phyloP scores from a whole-genome alignment of 2,888 invertebrate species.

The Nineta flava region DNA sequence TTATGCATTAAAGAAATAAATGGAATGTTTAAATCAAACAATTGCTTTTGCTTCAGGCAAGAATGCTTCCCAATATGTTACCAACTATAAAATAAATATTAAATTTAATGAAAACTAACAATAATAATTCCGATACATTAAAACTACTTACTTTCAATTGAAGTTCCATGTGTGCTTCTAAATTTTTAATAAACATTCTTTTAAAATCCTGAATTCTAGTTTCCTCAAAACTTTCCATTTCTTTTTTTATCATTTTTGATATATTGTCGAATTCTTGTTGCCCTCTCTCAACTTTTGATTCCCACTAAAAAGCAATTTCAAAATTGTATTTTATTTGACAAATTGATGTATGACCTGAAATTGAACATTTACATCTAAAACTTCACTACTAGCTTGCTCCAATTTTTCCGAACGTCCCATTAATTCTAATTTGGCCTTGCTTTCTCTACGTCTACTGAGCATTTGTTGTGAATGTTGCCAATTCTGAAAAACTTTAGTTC shows the following conservation, averaged over 20 bases:
- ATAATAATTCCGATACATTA: not conserved
- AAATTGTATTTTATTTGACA: not conserved
- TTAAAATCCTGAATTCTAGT: constrained; percentile 82
- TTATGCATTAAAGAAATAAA: not conserved
- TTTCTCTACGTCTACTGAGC: constrained; percentile 84
- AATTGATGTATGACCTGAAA: not conserved
- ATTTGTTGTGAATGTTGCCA: constrained; percentile 97
- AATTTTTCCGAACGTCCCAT: constrained; percentile 81
- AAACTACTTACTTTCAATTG: constrained; percentile 65
- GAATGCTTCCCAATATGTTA: constrained; percentile 93
- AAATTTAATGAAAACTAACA: not conserved
- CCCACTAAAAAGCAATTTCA: constrained; percentile 48
- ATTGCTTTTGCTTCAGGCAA: constrained; percentile 89
- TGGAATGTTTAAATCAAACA: constrained; percentile 40
- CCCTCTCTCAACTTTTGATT: constrained; percentile 88
- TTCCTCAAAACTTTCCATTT: constrained; percentile 83
- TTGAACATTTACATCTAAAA: constrained; percentile 55
- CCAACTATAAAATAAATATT: constrained; percentile 41
- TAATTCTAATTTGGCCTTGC: constrained; percentile 81
- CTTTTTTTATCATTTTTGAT: constrained; percentile 84
- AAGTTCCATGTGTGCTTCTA: constrained; percentile 86
- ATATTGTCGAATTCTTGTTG: constrained; percentile 94
- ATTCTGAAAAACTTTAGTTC: constrained; percentile 80
- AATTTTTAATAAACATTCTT: constrained; percentile 72
- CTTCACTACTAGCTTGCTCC: constrained; percentile 77